phyloP scores from a whole-genome alignment of 2,888 invertebrate species.

The Hypena proboscidalis region DNA sequence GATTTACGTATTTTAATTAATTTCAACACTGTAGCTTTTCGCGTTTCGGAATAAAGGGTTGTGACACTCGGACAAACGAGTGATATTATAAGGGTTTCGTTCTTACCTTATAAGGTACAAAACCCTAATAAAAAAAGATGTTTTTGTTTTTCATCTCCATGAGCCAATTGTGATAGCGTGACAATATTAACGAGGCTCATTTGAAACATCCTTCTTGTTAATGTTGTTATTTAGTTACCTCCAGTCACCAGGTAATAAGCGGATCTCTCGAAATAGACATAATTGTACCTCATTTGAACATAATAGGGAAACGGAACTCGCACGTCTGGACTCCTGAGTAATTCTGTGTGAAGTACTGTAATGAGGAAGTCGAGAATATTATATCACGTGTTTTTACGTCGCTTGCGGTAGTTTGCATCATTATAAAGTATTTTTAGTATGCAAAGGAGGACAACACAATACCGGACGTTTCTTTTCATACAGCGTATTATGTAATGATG shows the following conservation, averaged over 20 bases:
- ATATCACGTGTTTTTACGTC: too few species aligned
- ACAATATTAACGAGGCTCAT: slow-evolving; percentile 26
- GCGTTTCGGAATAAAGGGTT: too few species aligned
- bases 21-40: too few species aligned
- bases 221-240: slow-evolving; percentile 26
- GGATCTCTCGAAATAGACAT: slow-evolving; percentile 47
- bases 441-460: too few species aligned
- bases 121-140: too few species aligned
- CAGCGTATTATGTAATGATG: too few species aligned
- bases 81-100: too few species aligned
- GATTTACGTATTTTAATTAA: too few species aligned
- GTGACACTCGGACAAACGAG: too few species aligned
- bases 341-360: slow-evolving; percentile 22
- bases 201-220: slow-evolving; percentile 29
- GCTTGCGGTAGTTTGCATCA: too few species aligned
- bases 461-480: too few species aligned
- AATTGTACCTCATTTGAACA: slow-evolving; percentile 42
- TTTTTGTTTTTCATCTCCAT: neutral
- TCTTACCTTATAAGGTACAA: neutral
- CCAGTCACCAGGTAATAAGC: slow-evolving; percentile 28
- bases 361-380: slow-evolving; percentile 7
- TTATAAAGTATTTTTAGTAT: too few species aligned
- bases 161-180: slow-evolving; percentile 13
- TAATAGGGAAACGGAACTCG: slow-evolving; percentile 49
- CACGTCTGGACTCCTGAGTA: slow-evolving; percentile 25